Evolutionary conservation across 2,113 vertebrate species (phyloP).

Genomic region (Psittacula cyanocephala): DNA sequence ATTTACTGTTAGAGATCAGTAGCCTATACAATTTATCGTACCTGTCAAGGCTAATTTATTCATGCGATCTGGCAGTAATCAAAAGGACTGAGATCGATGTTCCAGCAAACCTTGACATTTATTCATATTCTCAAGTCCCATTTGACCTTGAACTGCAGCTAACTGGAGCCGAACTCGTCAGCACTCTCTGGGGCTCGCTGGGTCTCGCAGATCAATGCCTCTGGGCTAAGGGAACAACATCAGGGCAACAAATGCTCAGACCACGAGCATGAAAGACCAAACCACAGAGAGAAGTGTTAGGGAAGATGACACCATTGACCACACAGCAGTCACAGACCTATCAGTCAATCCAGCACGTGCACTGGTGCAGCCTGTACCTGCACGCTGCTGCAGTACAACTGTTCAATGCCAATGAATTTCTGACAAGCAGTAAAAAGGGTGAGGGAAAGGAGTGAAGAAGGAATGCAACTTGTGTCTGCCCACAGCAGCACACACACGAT

Average conservation of each 20-base stretch:
- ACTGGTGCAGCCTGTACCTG: accelerated
- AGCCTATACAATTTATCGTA: slow-evolving; percentile 56
- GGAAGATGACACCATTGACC: neutral
- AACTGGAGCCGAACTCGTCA: slow-evolving; percentile 31
- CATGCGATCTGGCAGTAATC: slow-evolving; percentile 59
- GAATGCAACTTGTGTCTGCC: accelerated
- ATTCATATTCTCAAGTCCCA: slow-evolving; percentile 53
- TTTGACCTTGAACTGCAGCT: slow-evolving; percentile 63
- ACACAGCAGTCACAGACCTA: neutral
- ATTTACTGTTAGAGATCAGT: slow-evolving; percentile 57
- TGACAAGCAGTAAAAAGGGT: neutral
- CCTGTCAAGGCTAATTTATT: slow-evolving; percentile 71
- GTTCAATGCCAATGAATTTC: accelerated
- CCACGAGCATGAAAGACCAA: neutral
- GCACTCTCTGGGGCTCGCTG: neutral
- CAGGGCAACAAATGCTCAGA: neutral
- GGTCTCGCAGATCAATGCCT: neutral
- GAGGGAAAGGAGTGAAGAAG: neutral
- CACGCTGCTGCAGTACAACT: accelerated
- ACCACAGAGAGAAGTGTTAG: neutral
- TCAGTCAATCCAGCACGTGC: neutral
- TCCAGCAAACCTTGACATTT: slow-evolving; percentile 46
- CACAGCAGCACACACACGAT: neutral
- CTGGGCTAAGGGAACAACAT: neutral
- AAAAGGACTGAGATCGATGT: slow-evolving; percentile 57